A percentile compares a stretch with the other conserved stretches of the same genome.
Conservation (phyloP, 2,888 invertebrate species). For the Drosophila putrida region DNA sequence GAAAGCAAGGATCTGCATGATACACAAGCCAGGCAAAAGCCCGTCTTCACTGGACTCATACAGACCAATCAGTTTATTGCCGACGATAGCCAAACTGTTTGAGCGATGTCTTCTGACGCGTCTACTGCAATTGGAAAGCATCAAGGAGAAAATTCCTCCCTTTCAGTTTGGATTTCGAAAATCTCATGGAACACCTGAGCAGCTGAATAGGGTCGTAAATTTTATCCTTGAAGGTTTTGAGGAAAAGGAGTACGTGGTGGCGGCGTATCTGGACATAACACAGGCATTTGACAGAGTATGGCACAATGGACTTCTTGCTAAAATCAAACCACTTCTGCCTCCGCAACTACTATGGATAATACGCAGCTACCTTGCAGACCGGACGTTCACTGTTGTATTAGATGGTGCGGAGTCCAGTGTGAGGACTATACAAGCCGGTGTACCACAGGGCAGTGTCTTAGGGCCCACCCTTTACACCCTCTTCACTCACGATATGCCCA, state of each 20-base stretch:
- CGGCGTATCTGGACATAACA: no score
- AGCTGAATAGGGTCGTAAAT: background rate
- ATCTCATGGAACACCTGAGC: conserved; percentile 1
- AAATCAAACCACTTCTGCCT: no score
- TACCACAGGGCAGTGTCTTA: no score
- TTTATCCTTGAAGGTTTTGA: background rate
- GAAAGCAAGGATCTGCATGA: background rate
- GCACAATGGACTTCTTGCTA: no score
- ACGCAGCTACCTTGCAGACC: no score
- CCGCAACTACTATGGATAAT: no score
- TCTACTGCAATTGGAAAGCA: background rate
- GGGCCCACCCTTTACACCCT: no score
- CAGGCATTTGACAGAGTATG: no score
- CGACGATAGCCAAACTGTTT: background rate
- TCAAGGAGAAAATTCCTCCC: background rate
- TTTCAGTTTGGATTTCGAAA: background rate
- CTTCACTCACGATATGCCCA: no score
- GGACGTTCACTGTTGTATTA: no score
- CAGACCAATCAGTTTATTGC: background rate
- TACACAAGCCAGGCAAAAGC: background rate
- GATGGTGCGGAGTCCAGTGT: no score
- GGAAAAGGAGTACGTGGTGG: background rate
- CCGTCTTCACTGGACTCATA: background rate
- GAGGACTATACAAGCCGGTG: no score
- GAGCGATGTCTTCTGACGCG: background rate